These are phyloP conservation scores for Ranitomeya imitator DNA, from an alignment of 2,113 vertebrate genomes.

Conservation along the genomic window DNA sequence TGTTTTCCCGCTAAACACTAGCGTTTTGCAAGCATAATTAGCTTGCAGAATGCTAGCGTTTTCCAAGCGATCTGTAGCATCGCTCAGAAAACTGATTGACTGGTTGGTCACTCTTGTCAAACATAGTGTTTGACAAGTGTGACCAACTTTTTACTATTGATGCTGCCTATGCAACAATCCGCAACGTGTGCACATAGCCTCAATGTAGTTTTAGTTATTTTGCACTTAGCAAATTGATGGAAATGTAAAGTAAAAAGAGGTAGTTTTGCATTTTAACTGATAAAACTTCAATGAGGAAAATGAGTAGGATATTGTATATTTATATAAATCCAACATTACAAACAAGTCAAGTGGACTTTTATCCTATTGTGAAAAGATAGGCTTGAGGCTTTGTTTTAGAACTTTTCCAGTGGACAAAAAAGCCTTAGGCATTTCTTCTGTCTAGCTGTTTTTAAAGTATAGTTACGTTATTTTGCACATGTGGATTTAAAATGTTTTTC, in stretches of 20 bases:
- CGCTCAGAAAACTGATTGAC: no score
- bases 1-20: no score
- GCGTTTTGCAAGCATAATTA: no score
- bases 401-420: conserved; percentile 13
- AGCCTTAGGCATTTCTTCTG: conserved; percentile 24
- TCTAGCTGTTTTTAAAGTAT: not conserved
- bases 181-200: no score
- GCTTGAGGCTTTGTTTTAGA: conserved; percentile 20
- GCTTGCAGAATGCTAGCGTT: no score
- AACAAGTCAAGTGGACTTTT: conserved; percentile 1
- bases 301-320: not conserved
- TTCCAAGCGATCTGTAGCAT: no score
- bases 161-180: no score
- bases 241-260: not conserved
- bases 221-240: no score
- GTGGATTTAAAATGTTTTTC: conserved; percentile 29
- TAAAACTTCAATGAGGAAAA: not conserved
- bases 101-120: no score
- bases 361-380: not conserved
- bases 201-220: no score
- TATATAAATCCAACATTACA: not conserved
- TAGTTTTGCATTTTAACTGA: not conserved
- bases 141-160: no score
- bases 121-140: no score
- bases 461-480: not conserved